Percentiles rank a stretch among this genome's conserved stretches.
These are phyloP conservation scores for Hyles vespertilio DNA, from an alignment of 1,140 invertebrate species.

Conservation along the genomic window DNA sequence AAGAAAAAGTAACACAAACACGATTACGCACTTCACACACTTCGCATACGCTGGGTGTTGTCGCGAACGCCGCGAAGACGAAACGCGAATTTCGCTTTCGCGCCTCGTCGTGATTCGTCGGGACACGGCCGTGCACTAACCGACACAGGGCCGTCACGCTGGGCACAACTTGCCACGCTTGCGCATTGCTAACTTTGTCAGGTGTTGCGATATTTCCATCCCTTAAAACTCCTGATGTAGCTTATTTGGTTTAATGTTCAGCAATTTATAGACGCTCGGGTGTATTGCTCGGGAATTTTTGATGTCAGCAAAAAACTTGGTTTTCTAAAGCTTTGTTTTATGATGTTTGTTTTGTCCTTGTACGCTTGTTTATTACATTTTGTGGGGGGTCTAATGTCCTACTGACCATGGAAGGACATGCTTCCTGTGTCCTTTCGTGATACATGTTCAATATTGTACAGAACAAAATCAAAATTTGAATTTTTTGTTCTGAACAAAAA, in stretches of 20 bases:
- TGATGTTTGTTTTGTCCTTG: not conserved
- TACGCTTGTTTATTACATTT: too few species aligned
- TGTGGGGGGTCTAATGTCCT: too few species aligned
- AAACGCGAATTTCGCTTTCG: not conserved
- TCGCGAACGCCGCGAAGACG: not conserved
- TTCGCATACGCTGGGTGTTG: slow-evolving; percentile 1
- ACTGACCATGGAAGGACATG: too few species aligned
- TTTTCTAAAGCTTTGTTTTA: slow-evolving; percentile 3
- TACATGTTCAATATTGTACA: too few species aligned
- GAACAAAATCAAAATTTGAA: too few species aligned
- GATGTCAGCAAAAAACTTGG: not conserved
- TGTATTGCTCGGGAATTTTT: slow-evolving; percentile 7
- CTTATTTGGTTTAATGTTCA: slow-evolving; percentile 3
- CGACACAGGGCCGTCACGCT: slow-evolving; percentile 8
- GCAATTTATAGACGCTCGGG: too few species aligned
- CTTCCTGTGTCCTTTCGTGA: too few species aligned
- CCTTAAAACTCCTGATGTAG: slow-evolving; percentile 14
- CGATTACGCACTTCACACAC: slow-evolving; percentile 2
- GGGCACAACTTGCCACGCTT: slow-evolving; percentile 16
- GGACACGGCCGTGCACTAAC: slow-evolving; percentile 11
- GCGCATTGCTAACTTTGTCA: slow-evolving; percentile 9
- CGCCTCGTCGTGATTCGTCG: slow-evolving; percentile 4
- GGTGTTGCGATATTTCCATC: slow-evolving; percentile 16
- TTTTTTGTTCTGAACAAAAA: too few species aligned
- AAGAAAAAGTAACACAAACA: not conserved